phyloP scores from a whole-genome alignment of 92 coral and sea anemone genomes.

The Epizoanthus illoricatus region DNA sequence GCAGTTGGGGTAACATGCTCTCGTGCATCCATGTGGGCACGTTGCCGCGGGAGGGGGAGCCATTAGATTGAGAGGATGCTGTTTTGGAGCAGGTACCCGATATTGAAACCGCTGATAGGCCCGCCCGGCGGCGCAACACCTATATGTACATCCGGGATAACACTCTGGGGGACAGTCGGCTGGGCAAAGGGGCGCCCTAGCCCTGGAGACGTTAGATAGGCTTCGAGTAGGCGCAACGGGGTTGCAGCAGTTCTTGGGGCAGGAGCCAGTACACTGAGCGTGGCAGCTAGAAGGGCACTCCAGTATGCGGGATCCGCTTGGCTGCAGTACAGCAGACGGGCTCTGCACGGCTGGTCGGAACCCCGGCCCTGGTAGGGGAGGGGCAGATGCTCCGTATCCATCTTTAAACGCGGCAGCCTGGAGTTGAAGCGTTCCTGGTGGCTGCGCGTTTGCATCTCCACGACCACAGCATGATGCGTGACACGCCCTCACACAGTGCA shows the following conservation, averaged over 20 bases:
- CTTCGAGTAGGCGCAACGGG: conserved; percentile 17
- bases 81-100: neutral
- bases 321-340: neutral
- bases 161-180: conserved; percentile 63
- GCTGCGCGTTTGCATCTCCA: neutral
- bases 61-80: neutral
- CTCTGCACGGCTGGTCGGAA: conserved; percentile 37
- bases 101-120: conserved; percentile 1
- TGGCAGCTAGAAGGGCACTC: neutral
- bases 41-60: neutral
- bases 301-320: too few relatives aligned
- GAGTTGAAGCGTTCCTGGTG: neutral
- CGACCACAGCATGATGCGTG: conserved; percentile 1
- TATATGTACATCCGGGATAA: conserved; percentile 42
- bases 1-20: conserved; percentile 74
- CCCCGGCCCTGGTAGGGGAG: conserved; percentile 31
- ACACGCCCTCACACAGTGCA: conserved; percentile 10
- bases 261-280: neutral
- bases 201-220: conserved; percentile 36
- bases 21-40: conserved; percentile 65
- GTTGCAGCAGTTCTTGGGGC: conserved; percentile 1
- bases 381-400: conserved; percentile 7
- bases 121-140: conserved; percentile 30
- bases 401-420: neutral
- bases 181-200: conserved; percentile 52